Percentiles rank a stretch among this genome's conserved stretches.
phyloP scores from a whole-genome alignment of 2,888 invertebrate genomes.

The Amiota mariae region DNA sequence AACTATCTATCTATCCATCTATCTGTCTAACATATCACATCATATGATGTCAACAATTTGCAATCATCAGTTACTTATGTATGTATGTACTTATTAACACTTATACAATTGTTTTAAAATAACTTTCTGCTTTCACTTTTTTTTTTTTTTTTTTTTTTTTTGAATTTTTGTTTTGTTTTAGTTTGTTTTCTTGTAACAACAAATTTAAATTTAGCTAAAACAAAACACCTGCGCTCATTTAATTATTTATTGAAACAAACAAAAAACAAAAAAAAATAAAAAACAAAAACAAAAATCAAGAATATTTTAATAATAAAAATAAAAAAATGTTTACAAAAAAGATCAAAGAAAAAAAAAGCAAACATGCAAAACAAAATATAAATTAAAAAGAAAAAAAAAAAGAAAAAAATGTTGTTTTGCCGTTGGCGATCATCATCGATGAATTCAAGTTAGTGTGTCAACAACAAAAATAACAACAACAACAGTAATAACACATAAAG shows the following conservation, averaged over 20 bases:
- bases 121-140: slow-evolving; percentile 16
- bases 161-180: too few relatives aligned
- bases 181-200: not conserved
- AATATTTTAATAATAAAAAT: not conserved
- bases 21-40: not conserved
- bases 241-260: not conserved
- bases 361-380: too few relatives aligned
- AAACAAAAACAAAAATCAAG: not conserved
- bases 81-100: not conserved
- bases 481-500: not conserved
- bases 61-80: not conserved
- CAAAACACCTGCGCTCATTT: slow-evolving; percentile 8
- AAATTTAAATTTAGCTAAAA: not conserved
- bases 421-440: too few relatives aligned
- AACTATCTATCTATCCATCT: too few relatives aligned
- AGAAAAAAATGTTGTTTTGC: too few relatives aligned
- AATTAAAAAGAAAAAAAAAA: too few relatives aligned
- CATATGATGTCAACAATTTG: not conserved
- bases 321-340: too few relatives aligned
- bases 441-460: slow-evolving; percentile 11
- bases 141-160: not conserved
- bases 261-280: not conserved
- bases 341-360: too few relatives aligned
- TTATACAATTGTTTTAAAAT: not conserved
- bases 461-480: not conserved